These are phyloP conservation scores for Hycleus cichorii DNA, from an alignment of 1,140 invertebrate genomes.

Conservation along the genomic window DNA sequence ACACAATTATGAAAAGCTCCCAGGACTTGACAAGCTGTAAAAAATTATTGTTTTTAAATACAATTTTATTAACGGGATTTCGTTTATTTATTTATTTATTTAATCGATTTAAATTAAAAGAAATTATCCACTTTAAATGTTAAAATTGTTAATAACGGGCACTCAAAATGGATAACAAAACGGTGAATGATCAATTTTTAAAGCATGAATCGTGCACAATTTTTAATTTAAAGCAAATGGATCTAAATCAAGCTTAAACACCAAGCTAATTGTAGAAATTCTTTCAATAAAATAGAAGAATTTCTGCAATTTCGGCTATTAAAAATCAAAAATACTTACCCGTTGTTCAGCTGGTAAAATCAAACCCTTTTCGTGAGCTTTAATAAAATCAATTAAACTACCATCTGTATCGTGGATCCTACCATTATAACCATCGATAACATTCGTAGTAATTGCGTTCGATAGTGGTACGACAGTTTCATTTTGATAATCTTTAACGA, in stretches of 20 bases:
- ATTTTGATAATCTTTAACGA: constrained; percentile 71
- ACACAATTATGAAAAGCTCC: constrained; percentile 39
- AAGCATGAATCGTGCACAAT: background rate
- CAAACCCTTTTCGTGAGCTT: constrained; percentile 80
- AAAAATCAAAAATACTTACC: constrained; percentile 59
- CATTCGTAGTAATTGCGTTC: constrained; percentile 65
- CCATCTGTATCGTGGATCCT: constrained; percentile 59
- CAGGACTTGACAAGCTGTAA: constrained; percentile 29
- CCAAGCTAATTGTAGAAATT: too few species aligned
- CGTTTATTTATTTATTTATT: background rate
- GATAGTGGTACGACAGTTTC: constrained; percentile 67
- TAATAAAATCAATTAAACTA: constrained; percentile 68
- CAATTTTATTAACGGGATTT: background rate
- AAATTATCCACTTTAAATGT: too few species aligned
- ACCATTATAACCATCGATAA: constrained; percentile 69
- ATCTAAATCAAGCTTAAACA: background rate
- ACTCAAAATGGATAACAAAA: too few species aligned
- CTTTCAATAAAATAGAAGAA: too few species aligned
- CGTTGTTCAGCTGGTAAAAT: constrained; percentile 82
- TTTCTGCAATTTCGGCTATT: too few species aligned
- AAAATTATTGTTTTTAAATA: constrained; percentile 15
- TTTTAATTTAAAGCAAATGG: background rate
- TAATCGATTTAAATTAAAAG: too few species aligned
- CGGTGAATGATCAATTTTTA: background rate
- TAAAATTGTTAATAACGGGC: too few species aligned